Conservation (phyloP, 2,888 invertebrate genomes). For the Drosophila aldrichi region DNA sequence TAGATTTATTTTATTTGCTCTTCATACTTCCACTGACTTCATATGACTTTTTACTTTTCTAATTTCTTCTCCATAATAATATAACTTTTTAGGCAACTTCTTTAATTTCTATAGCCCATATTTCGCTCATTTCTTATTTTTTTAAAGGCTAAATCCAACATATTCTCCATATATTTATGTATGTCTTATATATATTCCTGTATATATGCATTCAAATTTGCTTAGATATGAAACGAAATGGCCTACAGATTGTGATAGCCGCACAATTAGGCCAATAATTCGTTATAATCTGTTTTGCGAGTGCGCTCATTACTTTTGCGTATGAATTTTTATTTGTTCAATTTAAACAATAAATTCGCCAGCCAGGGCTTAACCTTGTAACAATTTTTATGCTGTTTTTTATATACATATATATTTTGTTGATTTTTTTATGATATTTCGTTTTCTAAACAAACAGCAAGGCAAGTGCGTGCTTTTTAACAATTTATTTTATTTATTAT, state of each 20-base stretch:
- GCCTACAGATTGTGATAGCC: constrained; percentile 6
- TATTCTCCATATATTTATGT: no score
- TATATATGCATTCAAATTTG: no score
- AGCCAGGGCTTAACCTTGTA: constrained; percentile 55
- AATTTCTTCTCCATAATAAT: no score
- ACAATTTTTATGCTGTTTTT: constrained; percentile 36
- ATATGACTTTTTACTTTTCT: no score
- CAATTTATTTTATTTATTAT: constrained; percentile 52
- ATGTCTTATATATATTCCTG: no score
- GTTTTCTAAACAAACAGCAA: constrained; percentile 61
- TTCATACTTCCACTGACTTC: no score
- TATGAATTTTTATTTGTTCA: constrained; percentile 58
- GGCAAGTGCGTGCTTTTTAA: constrained; percentile 59
- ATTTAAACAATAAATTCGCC: constrained; percentile 60
- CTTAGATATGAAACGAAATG: not conserved
- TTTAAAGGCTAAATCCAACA: no score
- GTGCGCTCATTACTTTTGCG: constrained; percentile 32
- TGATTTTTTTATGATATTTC: constrained; percentile 16
- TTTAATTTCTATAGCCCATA: no score
- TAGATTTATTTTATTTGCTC: no score
- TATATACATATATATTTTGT: constrained; percentile 12
- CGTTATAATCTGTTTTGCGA: constrained; percentile 28
- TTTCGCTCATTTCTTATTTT: no score
- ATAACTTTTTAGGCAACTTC: no score
- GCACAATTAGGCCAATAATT: constrained; percentile 48